Evolutionary conservation across 2,113 vertebrate genomes (phyloP).

Genomic region (Hyaena hyaena): DNA sequence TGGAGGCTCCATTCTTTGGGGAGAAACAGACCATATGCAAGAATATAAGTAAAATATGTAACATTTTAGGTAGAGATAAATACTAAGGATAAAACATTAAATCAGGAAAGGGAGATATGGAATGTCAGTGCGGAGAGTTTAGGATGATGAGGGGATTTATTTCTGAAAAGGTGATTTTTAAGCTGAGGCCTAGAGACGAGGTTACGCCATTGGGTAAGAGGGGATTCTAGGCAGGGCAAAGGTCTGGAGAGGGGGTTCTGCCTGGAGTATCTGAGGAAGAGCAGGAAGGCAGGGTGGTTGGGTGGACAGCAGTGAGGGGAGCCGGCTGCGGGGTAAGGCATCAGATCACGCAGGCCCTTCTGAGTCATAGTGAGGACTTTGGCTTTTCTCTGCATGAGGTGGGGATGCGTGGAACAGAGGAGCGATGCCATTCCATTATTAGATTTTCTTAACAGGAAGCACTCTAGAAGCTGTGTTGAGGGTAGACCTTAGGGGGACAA

Average conservation of each 20-base stretch:
- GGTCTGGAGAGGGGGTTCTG: neutral
- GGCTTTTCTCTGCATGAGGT: neutral
- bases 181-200: neutral
- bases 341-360: neutral
- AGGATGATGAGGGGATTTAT: neutral
- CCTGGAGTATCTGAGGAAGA: neutral
- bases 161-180: neutral
- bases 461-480: neutral
- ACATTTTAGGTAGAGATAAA: neutral
- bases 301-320: neutral
- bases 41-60: neutral
- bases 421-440: neutral
- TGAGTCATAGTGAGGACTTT: rapidly evolving
- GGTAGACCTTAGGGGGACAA: neutral
- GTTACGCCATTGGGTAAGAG: neutral
- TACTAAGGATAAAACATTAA: neutral
- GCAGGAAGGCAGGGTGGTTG: neutral
- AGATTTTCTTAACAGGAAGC: neutral
- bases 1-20: neutral
- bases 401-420: neutral
- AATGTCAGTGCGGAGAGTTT: neutral
- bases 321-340: too few species aligned
- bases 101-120: neutral
- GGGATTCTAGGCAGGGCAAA: neutral
- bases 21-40: neutral